Base-by-base conservation (phyloP, 2,888 invertebrate genomes). In the Siphonodentalium dalli region DNA sequence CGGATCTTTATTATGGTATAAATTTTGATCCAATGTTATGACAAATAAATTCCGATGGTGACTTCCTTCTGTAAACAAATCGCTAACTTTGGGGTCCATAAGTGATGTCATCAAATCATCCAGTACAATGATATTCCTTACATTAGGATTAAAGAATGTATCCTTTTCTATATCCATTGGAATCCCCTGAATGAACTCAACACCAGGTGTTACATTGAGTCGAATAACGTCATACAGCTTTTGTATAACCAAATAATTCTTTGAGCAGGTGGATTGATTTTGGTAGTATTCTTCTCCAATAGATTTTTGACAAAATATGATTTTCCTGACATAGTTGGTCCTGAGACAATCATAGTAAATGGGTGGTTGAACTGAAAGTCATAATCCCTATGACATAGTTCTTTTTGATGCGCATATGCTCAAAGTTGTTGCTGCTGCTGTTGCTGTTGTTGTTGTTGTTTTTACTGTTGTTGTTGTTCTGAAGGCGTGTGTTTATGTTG, bases 21-120 rank as follows among this genome's bases (percentile, higher is more conserved):
- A 28, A 33, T 48, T 57, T 34, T 61, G 57, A 37, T 54, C 54
- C 4, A 54, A n/a, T 6, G 40, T 24, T 15, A 61, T 44, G 2
- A 58, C 58, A 1, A 49, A 52, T 9, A 61, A 28, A n/a, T 44
- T 48, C 42, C 54, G 48, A 29, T 61, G 57, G 31, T 57, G 54
- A n/a, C 47, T 47, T 2, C 57, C 54, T 28, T 54, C 54, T 1
- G 57, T 57, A 40, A 54, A 54, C 13, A 56, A 28, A 20, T 59
- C 52, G 8, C 24, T 54, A 24, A 59, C 41, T 8, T 46, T 28
- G 5, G 18, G 29, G 28, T 55, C 46, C 26, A 53, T 56, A 5
- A 24, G n/a, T 24, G 55, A 11, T 13, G 53, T 26, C 49, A 49
- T 42, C 11, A 60, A 27, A 31, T 60, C 60, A 35, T 60, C 56